Evolutionary conservation across 2,888 invertebrate genomes (phyloP), one percentile per base, ranked within the genome.

Genomic region (Hoplodrina ambigua): DNA sequence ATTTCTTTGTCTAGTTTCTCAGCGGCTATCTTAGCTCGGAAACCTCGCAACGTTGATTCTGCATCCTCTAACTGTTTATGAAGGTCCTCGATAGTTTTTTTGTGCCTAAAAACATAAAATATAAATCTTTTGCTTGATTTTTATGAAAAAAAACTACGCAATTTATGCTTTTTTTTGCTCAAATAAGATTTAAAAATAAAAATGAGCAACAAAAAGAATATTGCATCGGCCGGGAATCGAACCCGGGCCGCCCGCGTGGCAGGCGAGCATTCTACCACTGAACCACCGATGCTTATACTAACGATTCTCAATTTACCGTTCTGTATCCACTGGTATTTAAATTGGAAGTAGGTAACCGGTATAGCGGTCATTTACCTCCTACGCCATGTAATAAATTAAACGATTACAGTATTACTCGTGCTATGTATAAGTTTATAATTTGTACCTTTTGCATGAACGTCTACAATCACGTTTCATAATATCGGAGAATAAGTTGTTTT

Each of bases 261-360:
- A 96, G 96, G 96, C 96, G 96, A 96, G 96, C 96, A 96, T 96
- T 96, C 96, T 96, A 96, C 96, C 96, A 96, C 96, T 96, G 96
- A 96, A 96, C 96, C 96, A 96, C 95, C 96, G 96, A 96, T 96
- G 96, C 96, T 95, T 46, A 72, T 80, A 56, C 0, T 0, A 0
- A 0, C 0, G 0, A 0, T 0, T 0, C 10, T 30, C 33, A 87
- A 91, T 76, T 79, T 75, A 49, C 8, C 13, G 13, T 69, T 61
- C 25, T 46, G 0, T 17, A 41, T 2, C 25, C 2, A 25, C 11
- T 19, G 3, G 0, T 15, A 66, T 53, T 33, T 37, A 53, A 17
- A 54, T 20, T 41, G 17, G 41, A 49, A 57, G 17, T 30, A 65
- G n/a, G n/a, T 53, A 25, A 13, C 3, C 4, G 13, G 0, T 19